Evolutionary conservation across 2,113 vertebrate species (phyloP).

Genomic region (Laterallus jamaicensis): DNA sequence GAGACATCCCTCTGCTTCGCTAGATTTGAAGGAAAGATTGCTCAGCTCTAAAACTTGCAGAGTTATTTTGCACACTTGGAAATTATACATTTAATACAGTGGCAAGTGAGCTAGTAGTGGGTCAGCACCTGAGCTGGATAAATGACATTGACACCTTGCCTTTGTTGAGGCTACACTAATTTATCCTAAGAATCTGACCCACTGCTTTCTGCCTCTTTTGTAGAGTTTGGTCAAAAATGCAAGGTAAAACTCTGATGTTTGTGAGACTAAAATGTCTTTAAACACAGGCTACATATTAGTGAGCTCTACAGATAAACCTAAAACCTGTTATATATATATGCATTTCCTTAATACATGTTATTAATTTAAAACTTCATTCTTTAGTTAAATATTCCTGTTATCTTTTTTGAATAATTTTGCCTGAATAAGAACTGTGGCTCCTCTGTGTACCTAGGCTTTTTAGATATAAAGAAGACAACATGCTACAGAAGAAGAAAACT

Average conservation of each 20-base stretch:
- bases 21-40: not conserved
- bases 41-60: not conserved
- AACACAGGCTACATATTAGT: not conserved
- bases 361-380: not conserved
- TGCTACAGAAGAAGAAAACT: not conserved
- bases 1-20: not conserved
- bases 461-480: not conserved
- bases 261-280: not conserved
- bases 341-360: not conserved
- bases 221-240: not conserved
- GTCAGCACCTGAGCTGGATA: not conserved
- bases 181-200: not conserved
- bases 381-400: not conserved
- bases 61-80: not conserved
- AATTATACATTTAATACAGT: not conserved
- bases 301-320: not conserved
- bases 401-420: not conserved
- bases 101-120: not conserved
- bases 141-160: not conserved
- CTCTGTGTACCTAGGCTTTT: not conserved
- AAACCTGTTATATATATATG: not conserved
- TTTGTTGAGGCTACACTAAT: not conserved
- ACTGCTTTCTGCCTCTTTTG: not conserved
- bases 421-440: not conserved
- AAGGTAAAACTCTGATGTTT: not conserved